Conservation (phyloP, 2,113 vertebrate species). For the Pseudorhombus dupliciocellatus region DNA sequence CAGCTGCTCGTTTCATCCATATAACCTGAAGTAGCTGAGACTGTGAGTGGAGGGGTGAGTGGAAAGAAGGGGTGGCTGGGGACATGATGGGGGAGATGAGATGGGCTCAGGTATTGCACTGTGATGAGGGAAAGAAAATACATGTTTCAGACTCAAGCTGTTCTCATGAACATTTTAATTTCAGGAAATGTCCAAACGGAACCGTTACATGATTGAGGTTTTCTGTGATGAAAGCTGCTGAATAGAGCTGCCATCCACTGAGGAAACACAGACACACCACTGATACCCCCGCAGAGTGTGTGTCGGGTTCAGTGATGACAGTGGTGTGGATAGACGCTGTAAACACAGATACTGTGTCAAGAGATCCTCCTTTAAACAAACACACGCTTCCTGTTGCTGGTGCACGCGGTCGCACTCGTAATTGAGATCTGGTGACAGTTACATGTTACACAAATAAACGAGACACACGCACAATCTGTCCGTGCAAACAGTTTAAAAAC, state of each 20-base stretch:
- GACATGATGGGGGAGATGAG: conserved; percentile 8
- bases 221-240: neutral
- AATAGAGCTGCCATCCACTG: neutral
- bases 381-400: conserved; percentile 79
- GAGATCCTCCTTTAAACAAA: conserved; percentile 78
- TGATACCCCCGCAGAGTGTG: neutral
- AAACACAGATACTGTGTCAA: conserved; percentile 80
- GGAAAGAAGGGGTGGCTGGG: conserved; percentile 8
- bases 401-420: conserved; percentile 57
- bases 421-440: conserved; percentile 69
- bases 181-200: neutral
- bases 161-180: neutral
- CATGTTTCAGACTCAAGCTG: neutral
- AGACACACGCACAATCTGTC: conserved; percentile 24
- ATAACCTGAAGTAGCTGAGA: conserved; percentile 17
- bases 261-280: conserved; percentile 1
- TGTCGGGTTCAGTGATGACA: conserved; percentile 54
- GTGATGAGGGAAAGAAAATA: conserved; percentile 40
- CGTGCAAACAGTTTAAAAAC: conserved; percentile 36
- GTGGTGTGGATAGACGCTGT: conserved; percentile 55
- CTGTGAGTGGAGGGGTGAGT: conserved; percentile 20
- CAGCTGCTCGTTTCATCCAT: conserved; percentile 23
- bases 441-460: conserved; percentile 54
- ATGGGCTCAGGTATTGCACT: conserved; percentile 42
- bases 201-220: neutral